These are phyloP conservation scores for Climacteris rufus DNA, from an alignment of 2,113 vertebrate species.

Conservation along the genomic window DNA sequence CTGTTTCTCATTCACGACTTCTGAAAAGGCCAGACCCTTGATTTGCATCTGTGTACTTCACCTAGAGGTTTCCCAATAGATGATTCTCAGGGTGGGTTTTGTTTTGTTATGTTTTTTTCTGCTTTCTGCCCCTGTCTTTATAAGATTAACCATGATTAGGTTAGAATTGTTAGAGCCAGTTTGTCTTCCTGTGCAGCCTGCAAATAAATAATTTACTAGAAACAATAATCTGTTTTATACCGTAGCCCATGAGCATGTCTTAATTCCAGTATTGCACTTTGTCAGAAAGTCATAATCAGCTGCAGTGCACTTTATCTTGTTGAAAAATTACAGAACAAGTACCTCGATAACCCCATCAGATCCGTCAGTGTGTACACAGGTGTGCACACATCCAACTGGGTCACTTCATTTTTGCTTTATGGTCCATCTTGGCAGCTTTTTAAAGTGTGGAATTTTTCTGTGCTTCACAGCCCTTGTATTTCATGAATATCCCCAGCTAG, in stretches of 20 bases:
- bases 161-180: background rate
- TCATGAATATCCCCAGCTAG: background rate
- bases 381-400: background rate
- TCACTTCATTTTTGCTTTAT: background rate
- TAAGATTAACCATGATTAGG: background rate
- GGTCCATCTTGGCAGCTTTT: background rate
- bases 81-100: background rate
- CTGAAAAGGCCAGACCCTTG: background rate
- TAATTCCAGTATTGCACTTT: background rate
- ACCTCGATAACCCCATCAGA: background rate
- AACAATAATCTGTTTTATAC: background rate
- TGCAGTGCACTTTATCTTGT: background rate
- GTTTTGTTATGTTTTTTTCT: background rate
- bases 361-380: rapidly evolving
- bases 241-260: background rate
- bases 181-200: background rate
- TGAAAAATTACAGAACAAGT: background rate
- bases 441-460: background rate
- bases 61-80: background rate
- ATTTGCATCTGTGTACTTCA: background rate
- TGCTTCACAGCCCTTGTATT: background rate
- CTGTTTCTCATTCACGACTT: background rate
- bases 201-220: background rate
- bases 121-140: background rate
- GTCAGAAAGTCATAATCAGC: background rate